Conservation (phyloP, 2,113 vertebrate species). For the Capricornis sumatraensis region DNA sequence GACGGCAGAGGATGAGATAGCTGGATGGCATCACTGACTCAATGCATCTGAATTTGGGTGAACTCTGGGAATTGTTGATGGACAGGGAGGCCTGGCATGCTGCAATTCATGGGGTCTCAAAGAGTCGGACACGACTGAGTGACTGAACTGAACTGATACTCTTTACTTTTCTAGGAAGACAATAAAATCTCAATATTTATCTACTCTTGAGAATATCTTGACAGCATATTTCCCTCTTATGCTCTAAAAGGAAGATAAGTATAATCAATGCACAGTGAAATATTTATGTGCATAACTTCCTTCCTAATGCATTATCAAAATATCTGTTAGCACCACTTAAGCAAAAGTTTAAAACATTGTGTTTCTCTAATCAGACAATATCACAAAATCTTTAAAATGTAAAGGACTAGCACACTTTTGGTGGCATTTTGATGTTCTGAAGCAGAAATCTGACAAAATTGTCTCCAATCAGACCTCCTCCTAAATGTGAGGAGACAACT, state of each 20-base stretch:
- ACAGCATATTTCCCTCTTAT: not conserved
- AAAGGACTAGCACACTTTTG: not conserved
- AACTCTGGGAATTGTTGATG: too few species aligned
- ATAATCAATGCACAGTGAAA: conserved; percentile 13
- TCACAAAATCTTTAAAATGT: not conserved
- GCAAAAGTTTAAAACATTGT: conserved; percentile 2
- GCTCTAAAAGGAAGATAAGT: not conserved
- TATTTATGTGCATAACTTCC: conserved; percentile 12
- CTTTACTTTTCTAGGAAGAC: not conserved
- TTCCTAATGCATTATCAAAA: conserved; percentile 25
- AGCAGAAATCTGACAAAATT: not conserved
- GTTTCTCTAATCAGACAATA: not conserved
- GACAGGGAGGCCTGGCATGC: too few species aligned
- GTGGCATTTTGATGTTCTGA: not conserved
- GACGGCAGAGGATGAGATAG: too few species aligned
- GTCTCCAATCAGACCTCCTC: not conserved
- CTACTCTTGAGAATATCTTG: not conserved
- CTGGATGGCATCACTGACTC: too few species aligned
- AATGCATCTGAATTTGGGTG: too few species aligned
- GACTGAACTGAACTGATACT: not conserved
- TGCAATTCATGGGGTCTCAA: too few species aligned
- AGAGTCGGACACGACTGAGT: too few species aligned
- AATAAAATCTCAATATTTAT: not conserved
- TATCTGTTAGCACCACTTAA: not conserved
- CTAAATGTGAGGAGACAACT: not conserved